Base-by-base conservation (phyloP, 2,113 vertebrate genomes). In the Aptenodytes forsteri region DNA sequence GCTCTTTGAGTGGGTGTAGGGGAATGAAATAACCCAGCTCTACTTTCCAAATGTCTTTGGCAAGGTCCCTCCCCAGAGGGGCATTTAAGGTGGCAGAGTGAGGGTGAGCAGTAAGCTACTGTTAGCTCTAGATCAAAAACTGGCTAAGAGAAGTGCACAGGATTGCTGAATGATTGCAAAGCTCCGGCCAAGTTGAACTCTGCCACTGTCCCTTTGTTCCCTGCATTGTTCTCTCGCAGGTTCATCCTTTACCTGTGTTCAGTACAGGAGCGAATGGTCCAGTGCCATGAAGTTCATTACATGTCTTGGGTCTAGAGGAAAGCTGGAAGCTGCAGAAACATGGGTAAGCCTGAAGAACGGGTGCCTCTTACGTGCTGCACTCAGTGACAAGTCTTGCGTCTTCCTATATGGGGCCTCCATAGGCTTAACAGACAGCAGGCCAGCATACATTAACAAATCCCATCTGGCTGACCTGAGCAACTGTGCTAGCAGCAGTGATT, bases 211-310 rank as follows among this genome's bases (percentile, higher is more conserved):
- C 27, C 22, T 52, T 50, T 73, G 34, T 22, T 87, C 34, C 34
- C 27, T 0, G 0, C 6, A 5, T 36, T 0, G 0, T 52, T 62
- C 47, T 67, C n/a, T 29, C 38, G 15, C 1, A 1, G 13, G 36
- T 64, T 84, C 22, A n/a, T 58, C 61, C 21, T 50, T 59, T 46
- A 38, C 25, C 9, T 65, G 40, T 29, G 25, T 22, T 19, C 29
- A 22, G 17, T 11, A 21, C 4, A 38, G 27, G 32, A 55, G 12
- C 0, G 5, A 23, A 54, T 47, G 23, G 27, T 71, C 26, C 46
- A 13, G 47, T 50, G 65, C 46, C 6, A 4, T 15, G 36, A 66
- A 82, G 9, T 10, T 71, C 30, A 6, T 11, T 27, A 7, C 8
- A 6, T 52, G 36, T 42, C 59, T 69, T 65, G 30, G 23, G 29